These are phyloP conservation scores for Remorina albescens DNA, from an alignment of 2,797 vertebrate genomes.

Conservation along the genomic window DNA sequence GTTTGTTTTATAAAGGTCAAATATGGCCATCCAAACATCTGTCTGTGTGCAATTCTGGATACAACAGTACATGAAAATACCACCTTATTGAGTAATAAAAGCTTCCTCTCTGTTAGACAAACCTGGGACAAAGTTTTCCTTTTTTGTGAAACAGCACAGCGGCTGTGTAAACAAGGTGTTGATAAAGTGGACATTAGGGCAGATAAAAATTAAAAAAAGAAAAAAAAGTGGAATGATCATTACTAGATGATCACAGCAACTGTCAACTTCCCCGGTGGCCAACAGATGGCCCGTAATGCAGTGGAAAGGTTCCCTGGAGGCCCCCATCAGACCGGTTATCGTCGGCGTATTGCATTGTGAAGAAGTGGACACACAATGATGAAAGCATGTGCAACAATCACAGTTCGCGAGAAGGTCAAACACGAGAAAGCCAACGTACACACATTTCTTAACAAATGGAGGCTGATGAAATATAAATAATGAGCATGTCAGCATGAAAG, in stretches of 20 bases:
- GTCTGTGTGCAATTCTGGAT: slow-evolving; percentile 2
- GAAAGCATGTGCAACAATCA: slow-evolving; percentile 14
- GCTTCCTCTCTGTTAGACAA: not conserved
- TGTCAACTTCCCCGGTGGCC: slow-evolving; percentile 55
- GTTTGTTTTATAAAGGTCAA: slow-evolving; percentile 44
- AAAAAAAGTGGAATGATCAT: slow-evolving; percentile 36
- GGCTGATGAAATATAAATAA: slow-evolving; percentile 38
- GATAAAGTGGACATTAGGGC: slow-evolving; percentile 47
- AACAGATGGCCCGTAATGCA: slow-evolving; percentile 49
- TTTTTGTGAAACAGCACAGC: slow-evolving; percentile 29
- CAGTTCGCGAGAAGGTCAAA: slow-evolving; percentile 9
- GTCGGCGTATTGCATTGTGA: not conserved
- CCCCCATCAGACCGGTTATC: not conserved
- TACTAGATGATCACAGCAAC: slow-evolving; percentile 58
- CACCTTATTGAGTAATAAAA: slow-evolving; percentile 16
- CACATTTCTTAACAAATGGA: slow-evolving; percentile 13
- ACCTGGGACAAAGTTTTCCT: slow-evolving; percentile 21
- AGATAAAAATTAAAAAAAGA: slow-evolving; percentile 3
- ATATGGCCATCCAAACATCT: slow-evolving; percentile 24
- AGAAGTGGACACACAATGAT: slow-evolving; percentile 8
- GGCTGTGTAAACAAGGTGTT: slow-evolving; percentile 18
- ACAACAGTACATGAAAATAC: slow-evolving; percentile 9
- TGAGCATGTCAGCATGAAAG: slow-evolving; percentile 36
- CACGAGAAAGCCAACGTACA: not conserved
- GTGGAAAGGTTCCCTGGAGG: slow-evolving; percentile 24